Base-by-base conservation (phyloP, 2,888 invertebrate genomes). In the Andrena flavipes region DNA sequence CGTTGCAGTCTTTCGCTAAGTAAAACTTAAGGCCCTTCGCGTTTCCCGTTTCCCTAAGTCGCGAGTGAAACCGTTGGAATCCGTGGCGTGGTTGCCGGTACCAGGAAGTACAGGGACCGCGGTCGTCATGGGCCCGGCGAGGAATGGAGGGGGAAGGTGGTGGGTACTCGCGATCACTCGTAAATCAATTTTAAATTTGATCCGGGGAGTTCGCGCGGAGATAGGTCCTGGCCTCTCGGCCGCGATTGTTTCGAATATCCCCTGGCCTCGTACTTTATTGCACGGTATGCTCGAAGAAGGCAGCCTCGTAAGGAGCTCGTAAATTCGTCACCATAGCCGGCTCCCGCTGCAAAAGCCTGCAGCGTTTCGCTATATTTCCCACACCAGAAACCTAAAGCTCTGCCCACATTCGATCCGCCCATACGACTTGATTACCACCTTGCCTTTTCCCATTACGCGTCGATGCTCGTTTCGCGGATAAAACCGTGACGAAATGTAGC, bases 301-400 rank as follows among this genome's bases (percentile, higher is more conserved):
- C 88, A 88, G 87, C 83, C 87, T 88, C 81, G 90, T 88, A 90
- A 91, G 90, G 84, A 86, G 91, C 90, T 91, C 91, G 89, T 91
- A 91, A 91, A 91, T 91, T 91, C 91, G 91, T 91, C 92, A 91
- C 90, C 82, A 85, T 79, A 71, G 87, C 89, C 84, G 87, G 90
- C 90, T 91, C 88, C 89, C 82, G 87, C 87, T 76, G 83, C 87
- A 88, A 82, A 82, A 84, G 85, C 87, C 84, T 63, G 81, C 69
- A 82, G 90, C 87, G 84, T 87, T 77, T 87, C 87, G 82, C 87
- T 77, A 62, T 87, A 89, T 87, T 90, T 91, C 87, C 87, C 84
- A 88, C 80, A 88, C 80, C 85, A 75, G 63, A 88, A 87, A 83
- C 74, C 65, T 88, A 84, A 88, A 74, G 88, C 79, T 83, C 79